Percentiles rank a stretch among this genome's conserved stretches.
Conservation (phyloP, 2,888 invertebrate species). For the Cosmorhoe ocellata region DNA sequence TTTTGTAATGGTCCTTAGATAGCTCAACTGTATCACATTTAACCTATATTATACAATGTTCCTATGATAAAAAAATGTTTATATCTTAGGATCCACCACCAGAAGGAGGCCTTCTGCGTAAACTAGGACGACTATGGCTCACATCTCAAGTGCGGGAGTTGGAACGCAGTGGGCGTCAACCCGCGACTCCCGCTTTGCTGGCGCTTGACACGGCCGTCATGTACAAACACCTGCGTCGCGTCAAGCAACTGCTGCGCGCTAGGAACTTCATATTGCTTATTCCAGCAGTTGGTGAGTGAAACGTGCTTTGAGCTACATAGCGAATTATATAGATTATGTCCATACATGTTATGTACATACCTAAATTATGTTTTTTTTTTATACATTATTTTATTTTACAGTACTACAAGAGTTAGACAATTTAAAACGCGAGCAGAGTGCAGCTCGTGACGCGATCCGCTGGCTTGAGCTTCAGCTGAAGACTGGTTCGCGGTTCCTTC, state of each 20-base stretch:
- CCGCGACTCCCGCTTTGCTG: constrained; percentile 88
- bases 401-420: constrained; percentile 95
- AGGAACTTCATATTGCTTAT: constrained; percentile 94
- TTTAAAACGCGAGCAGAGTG: constrained; percentile 91
- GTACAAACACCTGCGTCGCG: constrained; percentile 87
- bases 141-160: constrained; percentile 93
- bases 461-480: constrained; percentile 95
- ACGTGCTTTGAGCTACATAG: no score
- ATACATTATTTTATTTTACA: constrained; percentile 64
- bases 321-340: no score
- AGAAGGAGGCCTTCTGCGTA: constrained; percentile 86
- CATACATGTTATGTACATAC: no score
- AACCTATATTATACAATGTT: no score
- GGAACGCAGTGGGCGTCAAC: constrained; percentile 87
- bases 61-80: no score
- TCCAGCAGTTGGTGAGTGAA: constrained; percentile 91
- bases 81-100: constrained; percentile 44
- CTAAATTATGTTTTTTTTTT: no score
- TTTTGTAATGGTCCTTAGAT: no score
- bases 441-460: constrained; percentile 95
- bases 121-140: constrained; percentile 95
- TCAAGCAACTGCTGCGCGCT: constrained; percentile 91
- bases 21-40: no score
- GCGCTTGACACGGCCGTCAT: constrained; percentile 94
- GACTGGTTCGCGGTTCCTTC: constrained; percentile 92